A percentile compares a stretch with the other conserved stretches of the same genome.
Conservation (phyloP, 2,797 vertebrate genomes). For the Sebastes cheni region DNA sequence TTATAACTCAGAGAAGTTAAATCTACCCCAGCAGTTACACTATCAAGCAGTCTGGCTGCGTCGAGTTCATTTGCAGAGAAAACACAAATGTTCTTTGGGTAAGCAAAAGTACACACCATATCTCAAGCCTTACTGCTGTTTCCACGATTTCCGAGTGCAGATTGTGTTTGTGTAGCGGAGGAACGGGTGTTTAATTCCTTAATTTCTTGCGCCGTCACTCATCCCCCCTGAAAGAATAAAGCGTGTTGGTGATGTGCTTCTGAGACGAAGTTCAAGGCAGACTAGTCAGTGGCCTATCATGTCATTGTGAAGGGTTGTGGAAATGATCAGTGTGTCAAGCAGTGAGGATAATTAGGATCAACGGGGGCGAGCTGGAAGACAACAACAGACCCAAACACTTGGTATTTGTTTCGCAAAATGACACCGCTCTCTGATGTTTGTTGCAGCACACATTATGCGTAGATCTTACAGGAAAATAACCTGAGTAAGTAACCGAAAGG, state of each 20-base stretch:
- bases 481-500: not conserved
- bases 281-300: not conserved
- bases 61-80: slow-evolving; percentile 44
- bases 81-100: slow-evolving; percentile 52
- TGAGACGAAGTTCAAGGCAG: slow-evolving; percentile 5
- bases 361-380: not conserved
- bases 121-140: slow-evolving; percentile 32
- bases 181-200: slow-evolving; percentile 19
- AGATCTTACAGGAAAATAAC: not conserved
- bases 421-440: not conserved
- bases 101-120: slow-evolving; percentile 28
- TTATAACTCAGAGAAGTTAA: slow-evolving; percentile 49
- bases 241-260: not conserved
- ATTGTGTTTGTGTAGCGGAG: slow-evolving; percentile 23
- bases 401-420: not conserved
- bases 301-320: not conserved
- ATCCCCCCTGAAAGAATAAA: slow-evolving; percentile 14
- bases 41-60: slow-evolving; percentile 31
- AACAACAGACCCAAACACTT: not conserved
- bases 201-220: slow-evolving; percentile 17
- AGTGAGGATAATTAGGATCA: slow-evolving; percentile 38
- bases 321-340: slow-evolving; percentile 35
- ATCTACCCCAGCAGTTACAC: slow-evolving; percentile 46
- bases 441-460: not conserved
- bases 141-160: not conserved